Evolutionary conservation across 2,888 invertebrate genomes (phyloP).

Genomic region (Conistra vaccinii): DNA sequence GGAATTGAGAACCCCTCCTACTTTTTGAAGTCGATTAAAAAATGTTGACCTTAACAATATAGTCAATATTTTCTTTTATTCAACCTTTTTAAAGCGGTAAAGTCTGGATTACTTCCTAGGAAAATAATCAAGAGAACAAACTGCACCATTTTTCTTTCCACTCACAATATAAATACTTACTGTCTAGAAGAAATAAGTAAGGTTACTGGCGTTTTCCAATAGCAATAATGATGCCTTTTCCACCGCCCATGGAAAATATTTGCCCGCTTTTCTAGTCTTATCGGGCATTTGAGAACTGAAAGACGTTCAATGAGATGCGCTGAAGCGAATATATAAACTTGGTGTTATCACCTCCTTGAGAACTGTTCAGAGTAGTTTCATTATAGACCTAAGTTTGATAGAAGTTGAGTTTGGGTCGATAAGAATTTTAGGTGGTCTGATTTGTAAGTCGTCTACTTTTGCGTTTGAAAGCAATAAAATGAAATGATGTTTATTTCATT

Average conservation of each 20-base stretch:
- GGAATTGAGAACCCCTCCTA: no score
- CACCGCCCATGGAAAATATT: conserved; percentile 48
- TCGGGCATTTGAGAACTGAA: conserved; percentile 38
- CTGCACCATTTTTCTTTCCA: conserved; percentile 4
- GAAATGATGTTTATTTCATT: no score
- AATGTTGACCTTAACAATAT: background rate
- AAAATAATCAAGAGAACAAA: conserved; percentile 30
- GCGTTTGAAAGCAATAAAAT: background rate
- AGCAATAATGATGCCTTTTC: conserved; percentile 53
- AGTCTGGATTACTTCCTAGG: background rate
- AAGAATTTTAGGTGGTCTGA: conserved; percentile 6
- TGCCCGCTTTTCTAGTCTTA: conserved; percentile 35
- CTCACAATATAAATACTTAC: conserved; percentile 14
- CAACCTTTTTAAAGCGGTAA: background rate
- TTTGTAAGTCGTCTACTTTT: background rate
- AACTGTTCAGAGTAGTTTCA: conserved; percentile 38
- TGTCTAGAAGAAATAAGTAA: conserved; percentile 46
- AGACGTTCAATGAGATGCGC: conserved; percentile 34
- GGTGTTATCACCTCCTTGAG: conserved; percentile 44
- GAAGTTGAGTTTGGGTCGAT: conserved; percentile 23
- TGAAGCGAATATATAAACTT: conserved; percentile 47
- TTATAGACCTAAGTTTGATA: conserved; percentile 28
- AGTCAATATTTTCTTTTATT: background rate
- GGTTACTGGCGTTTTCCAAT: conserved; percentile 50
- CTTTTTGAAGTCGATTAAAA: no score